Evolutionary conservation across 2,888 invertebrate species (phyloP), one percentile per base, ranked within the genome.

Genomic region (Tinea pellionella): DNA sequence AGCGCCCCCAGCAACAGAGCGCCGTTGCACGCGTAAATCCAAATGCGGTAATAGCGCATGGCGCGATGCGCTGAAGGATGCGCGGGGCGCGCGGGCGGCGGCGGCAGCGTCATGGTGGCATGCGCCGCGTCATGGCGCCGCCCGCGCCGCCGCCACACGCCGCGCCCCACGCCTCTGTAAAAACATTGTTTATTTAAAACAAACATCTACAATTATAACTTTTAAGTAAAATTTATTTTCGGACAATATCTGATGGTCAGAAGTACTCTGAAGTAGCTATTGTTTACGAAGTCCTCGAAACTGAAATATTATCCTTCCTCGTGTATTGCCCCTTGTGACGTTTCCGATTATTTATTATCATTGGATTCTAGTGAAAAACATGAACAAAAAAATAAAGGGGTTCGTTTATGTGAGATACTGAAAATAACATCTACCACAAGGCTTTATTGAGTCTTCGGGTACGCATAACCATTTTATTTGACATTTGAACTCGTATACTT

Each of bases 1-100:
- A 95, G 86, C 74, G 94, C 94, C 76, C 93, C 94, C 70, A 94
- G 91, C 81, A 95, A 89, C 80, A 96, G 90, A 72, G 94, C 95
- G 84, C 93, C 92, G 89, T 95, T 95, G 92, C 95, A 95, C 80
- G 94, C 93, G 90, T 95, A 95, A 80, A 96, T 95, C 95, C 95
- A 95, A 82, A 95, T 92, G 88, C 95, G 93, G 88, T 94, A 94
- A 89, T 94, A 94, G 90, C 93, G 88, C 83, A 90, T 89, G 78
- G 89, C 89, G 88, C 89, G 89, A 72, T 86, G 86, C 80, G 89
- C 89, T 78, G 89, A 80, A 83, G 86, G 70, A 70, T 70, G 80
- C 89, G 89, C 86, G 80, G 76, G 69, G 78, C 77, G 75, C 78
- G 84, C 78, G 78, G 75, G 78, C 82, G 89, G 89, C 82, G 89